phyloP scores from a whole-genome alignment of 2,797 vertebrate species.

The Taeniopygia guttata region DNA sequence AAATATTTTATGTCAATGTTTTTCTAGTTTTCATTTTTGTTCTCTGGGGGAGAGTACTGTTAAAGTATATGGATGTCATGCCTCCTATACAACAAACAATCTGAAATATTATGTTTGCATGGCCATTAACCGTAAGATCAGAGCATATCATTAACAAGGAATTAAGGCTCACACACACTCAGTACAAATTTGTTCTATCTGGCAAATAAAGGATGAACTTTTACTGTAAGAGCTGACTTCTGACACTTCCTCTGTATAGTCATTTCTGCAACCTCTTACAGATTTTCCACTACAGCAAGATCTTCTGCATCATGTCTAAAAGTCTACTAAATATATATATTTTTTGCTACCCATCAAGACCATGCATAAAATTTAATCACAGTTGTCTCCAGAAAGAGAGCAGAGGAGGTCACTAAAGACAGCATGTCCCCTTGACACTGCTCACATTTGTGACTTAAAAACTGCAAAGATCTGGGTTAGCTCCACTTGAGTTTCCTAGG shows the following conservation, averaged over 20 bases:
- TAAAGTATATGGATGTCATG: not conserved
- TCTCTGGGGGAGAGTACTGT: not conserved
- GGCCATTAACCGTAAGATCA: not conserved
- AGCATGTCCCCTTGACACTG: not conserved
- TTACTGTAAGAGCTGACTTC: not conserved
- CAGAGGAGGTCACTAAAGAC: not conserved
- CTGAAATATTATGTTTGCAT: not conserved
- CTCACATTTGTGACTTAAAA: not conserved
- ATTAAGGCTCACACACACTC: not conserved
- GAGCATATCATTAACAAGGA: not conserved
- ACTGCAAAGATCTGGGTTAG: not conserved
- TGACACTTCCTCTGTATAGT: not conserved
- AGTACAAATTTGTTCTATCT: not conserved
- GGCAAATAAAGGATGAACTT: not conserved
- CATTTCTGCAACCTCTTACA: accelerated
- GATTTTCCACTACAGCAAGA: not conserved
- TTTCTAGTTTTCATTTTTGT: not conserved
- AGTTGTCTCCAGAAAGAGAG: not conserved
- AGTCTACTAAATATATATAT: not conserved
- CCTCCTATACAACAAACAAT: not conserved
- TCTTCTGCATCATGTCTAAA: not conserved
- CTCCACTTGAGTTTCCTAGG: not conserved
- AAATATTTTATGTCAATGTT: not conserved
- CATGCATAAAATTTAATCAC: not conserved
- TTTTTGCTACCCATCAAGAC: not conserved